Conservation (phyloP, 35 echinoderm and acorn worm species). For the Patiria miniata region DNA sequence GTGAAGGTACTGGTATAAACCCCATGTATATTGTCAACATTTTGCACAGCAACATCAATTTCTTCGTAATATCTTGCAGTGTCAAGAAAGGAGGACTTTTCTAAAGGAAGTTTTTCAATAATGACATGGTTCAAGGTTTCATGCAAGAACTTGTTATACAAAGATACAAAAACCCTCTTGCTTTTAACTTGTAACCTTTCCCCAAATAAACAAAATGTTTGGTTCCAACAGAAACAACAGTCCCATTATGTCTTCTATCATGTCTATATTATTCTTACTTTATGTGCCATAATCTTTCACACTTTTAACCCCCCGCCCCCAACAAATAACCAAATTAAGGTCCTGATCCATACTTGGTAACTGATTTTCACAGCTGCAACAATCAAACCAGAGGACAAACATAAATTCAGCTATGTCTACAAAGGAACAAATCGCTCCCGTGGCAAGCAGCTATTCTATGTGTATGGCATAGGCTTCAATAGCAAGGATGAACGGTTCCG, state of each 20-base stretch:
- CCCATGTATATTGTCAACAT: not conserved
- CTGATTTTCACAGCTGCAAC: constrained; percentile 57
- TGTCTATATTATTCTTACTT: no score
- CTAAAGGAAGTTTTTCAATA: not conserved
- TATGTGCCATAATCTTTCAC: no score
- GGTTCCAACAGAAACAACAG: no score
- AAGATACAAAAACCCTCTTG: no score
- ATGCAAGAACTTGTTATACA: not conserved
- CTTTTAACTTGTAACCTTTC: no score
- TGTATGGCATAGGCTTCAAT: constrained; percentile 90
- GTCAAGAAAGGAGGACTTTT: not conserved
- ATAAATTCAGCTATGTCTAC: constrained; percentile 85
- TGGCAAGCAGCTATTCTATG: constrained; percentile 88
- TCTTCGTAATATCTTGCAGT: not conserved
- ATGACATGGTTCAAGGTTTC: not conserved
- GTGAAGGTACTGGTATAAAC: constrained; percentile 81
- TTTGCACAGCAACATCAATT: not conserved
- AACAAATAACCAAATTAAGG: no score
- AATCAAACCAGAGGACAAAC: constrained; percentile 60
- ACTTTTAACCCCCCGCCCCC: no score
- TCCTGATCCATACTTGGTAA: no score
- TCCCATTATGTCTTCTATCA: no score
- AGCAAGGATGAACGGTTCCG: constrained; percentile 67
- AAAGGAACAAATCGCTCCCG: constrained; percentile 66
- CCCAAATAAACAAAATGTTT: no score